Evolutionary conservation across 2,797 vertebrate genomes (phyloP), one percentile per base, ranked within the genome.

Genomic region (Tauraco hartlaubi): DNA sequence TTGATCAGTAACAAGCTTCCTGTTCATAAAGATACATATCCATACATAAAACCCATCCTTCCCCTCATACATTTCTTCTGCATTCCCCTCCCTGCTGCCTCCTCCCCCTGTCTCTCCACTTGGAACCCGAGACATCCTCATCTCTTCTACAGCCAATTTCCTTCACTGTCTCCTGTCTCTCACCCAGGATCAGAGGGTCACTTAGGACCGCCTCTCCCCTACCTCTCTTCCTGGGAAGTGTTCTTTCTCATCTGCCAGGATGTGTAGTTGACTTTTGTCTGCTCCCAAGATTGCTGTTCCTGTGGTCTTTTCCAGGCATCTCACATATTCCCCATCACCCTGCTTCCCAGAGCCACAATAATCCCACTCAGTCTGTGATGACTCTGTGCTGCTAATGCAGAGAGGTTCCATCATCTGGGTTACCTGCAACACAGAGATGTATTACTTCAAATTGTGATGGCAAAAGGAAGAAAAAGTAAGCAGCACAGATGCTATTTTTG

Each of bases 391-490:
- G 95, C 96, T 94, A 96, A 98, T 97, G 93, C 31, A n/a, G 81
- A 98, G 94, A 48, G 94, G 97, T 84, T 98, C 97, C 97, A 98
- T 91, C 96, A 98, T 97, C 92, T 98, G 97, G 94, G 97, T 97
- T 91, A 98, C 97, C 98, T 98, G 93, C 41, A 97, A 98, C 82
- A 95, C 49, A 92, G 49, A 87, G 75, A 92, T 72, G 85, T 85
- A 85, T 91, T 78, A 74, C 75, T 93, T 91, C 87, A 72, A 71
- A 85, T 33, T 55, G 22, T 62, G 72, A 94, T 81, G 77, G 90
- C 37, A 75, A 78, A 85, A 69, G 33, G 52, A 78, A 90, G 82
- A 78, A 91, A 6, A 94, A 81, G 69, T 80, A 93, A 95, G 62
- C 59, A 94, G 64, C 85, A 87, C 71, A 92, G 79, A 90, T 90